phyloP scores from a whole-genome alignment of 2,113 vertebrate genomes.

The Lipophrys pholis region DNA sequence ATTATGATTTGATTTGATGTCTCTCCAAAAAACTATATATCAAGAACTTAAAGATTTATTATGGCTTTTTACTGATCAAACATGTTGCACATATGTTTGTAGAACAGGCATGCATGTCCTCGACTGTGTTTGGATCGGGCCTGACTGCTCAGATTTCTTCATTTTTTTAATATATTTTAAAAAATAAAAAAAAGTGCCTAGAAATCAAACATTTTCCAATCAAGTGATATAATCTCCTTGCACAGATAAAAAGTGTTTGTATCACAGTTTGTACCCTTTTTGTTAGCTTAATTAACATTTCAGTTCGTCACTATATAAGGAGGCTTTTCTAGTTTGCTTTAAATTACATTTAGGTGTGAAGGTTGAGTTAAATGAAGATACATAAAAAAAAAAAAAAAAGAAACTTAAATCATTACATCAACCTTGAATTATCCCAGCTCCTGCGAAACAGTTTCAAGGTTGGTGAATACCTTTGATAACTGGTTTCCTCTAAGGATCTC shows the following conservation, averaged over 20 bases:
- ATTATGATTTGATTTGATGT: too few species aligned
- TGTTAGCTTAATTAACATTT: conserved; percentile 20
- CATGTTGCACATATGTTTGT: too few species aligned
- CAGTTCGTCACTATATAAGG: conserved; percentile 26
- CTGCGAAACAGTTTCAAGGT: conserved; percentile 40
- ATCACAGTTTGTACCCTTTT: conserved; percentile 6
- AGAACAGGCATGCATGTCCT: too few species aligned
- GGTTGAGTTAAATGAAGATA: conserved; percentile 56
- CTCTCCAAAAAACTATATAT: too few species aligned
- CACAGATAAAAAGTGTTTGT: background rate
- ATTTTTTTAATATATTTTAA: too few species aligned
- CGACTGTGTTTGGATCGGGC: too few species aligned
- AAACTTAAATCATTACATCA: conserved; percentile 57
- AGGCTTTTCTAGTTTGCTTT: conserved; percentile 7
- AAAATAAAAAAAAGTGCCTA: too few species aligned
- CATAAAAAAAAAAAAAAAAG: conserved; percentile 23
- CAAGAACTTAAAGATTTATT: too few species aligned
- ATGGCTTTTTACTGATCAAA: too few species aligned
- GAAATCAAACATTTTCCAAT: too few species aligned
- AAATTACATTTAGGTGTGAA: conserved; percentile 55
- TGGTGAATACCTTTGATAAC: conserved; percentile 35
- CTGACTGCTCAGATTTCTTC: too few species aligned
- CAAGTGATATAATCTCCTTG: too few species aligned
- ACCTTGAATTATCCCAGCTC: conserved; percentile 65
- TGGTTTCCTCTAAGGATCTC: conserved; percentile 24